Evolutionary conservation across 2,797 vertebrate species (phyloP).

Genomic region (Cynopterus sphinx): DNA sequence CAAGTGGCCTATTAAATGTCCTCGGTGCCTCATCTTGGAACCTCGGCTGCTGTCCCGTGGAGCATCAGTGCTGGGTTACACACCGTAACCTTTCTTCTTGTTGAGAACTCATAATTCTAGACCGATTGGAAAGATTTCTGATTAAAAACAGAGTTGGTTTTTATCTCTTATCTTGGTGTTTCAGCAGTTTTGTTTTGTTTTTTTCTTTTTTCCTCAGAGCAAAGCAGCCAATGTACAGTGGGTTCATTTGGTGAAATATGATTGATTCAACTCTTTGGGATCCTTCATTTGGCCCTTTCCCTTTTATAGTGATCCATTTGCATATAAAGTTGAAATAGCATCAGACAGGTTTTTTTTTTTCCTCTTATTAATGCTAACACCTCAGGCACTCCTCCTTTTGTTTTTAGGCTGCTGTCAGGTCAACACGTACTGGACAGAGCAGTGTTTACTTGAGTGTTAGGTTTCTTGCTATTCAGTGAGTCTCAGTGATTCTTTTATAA

Average conservation of each 20-base stretch:
- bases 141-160: slow-evolving; percentile 60
- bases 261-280: slow-evolving; percentile 7
- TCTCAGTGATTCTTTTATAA: background rate
- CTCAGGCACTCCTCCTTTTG: background rate
- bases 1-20: slow-evolving; percentile 65
- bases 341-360: background rate
- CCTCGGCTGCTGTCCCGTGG: accelerated
- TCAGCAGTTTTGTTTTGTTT: slow-evolving; percentile 31
- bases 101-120: slow-evolving; percentile 70
- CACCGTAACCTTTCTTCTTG: slow-evolving; percentile 64
- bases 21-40: background rate
- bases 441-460: background rate
- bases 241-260: background rate
- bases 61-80: background rate
- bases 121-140: slow-evolving; percentile 53
- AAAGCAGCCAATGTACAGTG: background rate
- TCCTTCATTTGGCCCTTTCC: background rate
- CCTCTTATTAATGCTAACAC: background rate
- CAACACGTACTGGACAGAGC: background rate
- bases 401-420: background rate
- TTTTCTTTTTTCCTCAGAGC: background rate
- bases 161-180: slow-evolving; percentile 64
- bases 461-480: background rate
- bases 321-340: background rate
- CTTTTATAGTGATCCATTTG: slow-evolving; percentile 17